These are phyloP conservation scores for Drosophila sulfurigaster DNA, from an alignment of 1,140 invertebrate species.

Conservation along the genomic window DNA sequence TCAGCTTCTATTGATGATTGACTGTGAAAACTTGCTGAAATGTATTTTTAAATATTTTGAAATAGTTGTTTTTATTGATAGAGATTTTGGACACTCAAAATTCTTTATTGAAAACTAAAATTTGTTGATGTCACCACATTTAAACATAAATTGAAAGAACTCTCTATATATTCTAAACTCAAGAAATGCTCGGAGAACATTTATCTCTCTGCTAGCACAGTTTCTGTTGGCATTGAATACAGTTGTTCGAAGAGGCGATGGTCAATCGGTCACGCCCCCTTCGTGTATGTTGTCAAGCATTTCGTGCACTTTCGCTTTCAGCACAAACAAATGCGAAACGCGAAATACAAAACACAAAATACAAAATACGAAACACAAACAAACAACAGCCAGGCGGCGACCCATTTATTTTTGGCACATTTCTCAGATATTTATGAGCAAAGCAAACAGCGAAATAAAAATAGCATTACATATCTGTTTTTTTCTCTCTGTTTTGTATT, in stretches of 20 bases:
- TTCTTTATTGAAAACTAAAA: no score
- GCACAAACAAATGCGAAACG: constrained; percentile 18
- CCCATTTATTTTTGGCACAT: constrained; percentile 71
- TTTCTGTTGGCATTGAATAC: constrained; percentile 30
- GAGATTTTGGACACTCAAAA: no score
- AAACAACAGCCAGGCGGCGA: constrained; percentile 36
- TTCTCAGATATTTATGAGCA: constrained; percentile 53
- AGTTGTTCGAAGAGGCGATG: neutral
- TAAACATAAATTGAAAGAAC: no score
- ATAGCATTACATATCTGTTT: constrained; percentile 37
- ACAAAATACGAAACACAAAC: constrained; percentile 15
- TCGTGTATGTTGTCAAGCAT: constrained; percentile 18
- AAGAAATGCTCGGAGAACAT: neutral
- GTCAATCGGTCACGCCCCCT: constrained; percentile 35
- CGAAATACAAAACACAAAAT: constrained; percentile 8
- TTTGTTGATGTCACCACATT: no score
- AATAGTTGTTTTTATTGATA: no score
- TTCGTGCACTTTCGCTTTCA: constrained; percentile 66
- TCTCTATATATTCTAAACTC: neutral
- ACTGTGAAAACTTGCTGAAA: no score
- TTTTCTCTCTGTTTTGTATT: constrained; percentile 16
- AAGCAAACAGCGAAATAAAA: constrained; percentile 12
- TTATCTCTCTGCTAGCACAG: neutral
- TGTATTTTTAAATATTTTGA: no score
- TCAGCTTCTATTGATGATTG: no score